Evolutionary conservation across 2,797 vertebrate genomes (phyloP).

Genomic region (Sebastes aleutianus): DNA sequence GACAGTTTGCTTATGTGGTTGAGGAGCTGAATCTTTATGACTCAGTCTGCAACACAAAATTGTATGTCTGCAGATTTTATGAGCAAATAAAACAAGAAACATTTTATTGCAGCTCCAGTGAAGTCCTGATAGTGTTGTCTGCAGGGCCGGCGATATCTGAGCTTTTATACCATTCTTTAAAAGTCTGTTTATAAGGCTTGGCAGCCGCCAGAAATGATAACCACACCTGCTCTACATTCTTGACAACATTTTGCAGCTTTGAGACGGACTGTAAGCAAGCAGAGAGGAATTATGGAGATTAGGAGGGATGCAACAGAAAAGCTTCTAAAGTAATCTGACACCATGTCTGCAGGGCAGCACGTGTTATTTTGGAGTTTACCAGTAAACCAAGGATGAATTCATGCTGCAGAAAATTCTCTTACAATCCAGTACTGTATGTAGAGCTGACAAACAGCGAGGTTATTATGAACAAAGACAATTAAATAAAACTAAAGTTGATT

Average conservation of each 20-base stretch:
- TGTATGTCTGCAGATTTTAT: neutral
- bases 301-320: neutral
- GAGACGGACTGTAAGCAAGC: neutral
- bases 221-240: slow-evolving; percentile 28
- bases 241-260: slow-evolving; percentile 14
- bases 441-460: neutral
- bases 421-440: neutral
- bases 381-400: neutral
- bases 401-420: neutral
- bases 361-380: neutral
- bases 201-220: neutral
- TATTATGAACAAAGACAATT: neutral
- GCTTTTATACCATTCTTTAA: neutral
- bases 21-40: too few relatives aligned
- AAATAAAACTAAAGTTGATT: neutral
- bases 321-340: slow-evolving; percentile 15
- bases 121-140: too few relatives aligned
- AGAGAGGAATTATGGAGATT: neutral
- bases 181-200: neutral
- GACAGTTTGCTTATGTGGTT: too few relatives aligned
- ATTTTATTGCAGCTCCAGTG: too few relatives aligned
- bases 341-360: neutral
- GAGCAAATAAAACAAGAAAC: neutral
- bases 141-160: too few relatives aligned
- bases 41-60: too few relatives aligned